Conservation (phyloP, 1,140 invertebrate genomes). For the Ctenoplectra terminalis region DNA sequence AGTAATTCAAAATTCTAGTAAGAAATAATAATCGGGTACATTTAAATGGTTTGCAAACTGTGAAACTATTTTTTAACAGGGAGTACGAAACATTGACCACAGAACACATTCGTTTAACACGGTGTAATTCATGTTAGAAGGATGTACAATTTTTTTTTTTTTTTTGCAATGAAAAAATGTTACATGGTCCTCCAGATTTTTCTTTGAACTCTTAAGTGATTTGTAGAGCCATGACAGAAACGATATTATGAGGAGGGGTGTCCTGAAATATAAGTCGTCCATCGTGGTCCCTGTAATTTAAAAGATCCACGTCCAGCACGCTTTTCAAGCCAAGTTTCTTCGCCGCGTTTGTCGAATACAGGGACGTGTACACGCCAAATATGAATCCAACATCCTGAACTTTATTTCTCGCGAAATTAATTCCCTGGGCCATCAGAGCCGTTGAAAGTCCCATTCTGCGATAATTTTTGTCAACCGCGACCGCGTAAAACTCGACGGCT, state of each 20-base stretch:
- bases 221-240: constrained; percentile 52
- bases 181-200: too few relatives aligned
- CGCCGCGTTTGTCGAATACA: constrained; percentile 58
- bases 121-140: too few relatives aligned
- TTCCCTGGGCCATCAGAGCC: constrained; percentile 31
- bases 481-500: constrained; percentile 64
- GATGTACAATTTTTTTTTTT: too few relatives aligned
- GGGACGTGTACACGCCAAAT: constrained; percentile 66
- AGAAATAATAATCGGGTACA: too few relatives aligned
- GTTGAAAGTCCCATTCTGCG: constrained; percentile 52
- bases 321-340: constrained; percentile 51
- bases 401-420: constrained; percentile 19
- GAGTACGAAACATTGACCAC: too few relatives aligned
- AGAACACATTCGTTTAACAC: too few relatives aligned
- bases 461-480: constrained; percentile 59
- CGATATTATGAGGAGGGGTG: constrained; percentile 48
- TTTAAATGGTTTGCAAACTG: too few relatives aligned
- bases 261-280: constrained; percentile 46
- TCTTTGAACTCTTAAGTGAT: neutral
- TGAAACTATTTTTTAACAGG: too few relatives aligned
- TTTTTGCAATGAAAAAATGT: too few relatives aligned
- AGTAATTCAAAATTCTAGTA: too few relatives aligned
- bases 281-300: constrained; percentile 33
- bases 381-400: constrained; percentile 45
- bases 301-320: constrained; percentile 57